Evolutionary conservation across 2,888 invertebrate genomes (phyloP).

Genomic region (Acleris holmiana): DNA sequence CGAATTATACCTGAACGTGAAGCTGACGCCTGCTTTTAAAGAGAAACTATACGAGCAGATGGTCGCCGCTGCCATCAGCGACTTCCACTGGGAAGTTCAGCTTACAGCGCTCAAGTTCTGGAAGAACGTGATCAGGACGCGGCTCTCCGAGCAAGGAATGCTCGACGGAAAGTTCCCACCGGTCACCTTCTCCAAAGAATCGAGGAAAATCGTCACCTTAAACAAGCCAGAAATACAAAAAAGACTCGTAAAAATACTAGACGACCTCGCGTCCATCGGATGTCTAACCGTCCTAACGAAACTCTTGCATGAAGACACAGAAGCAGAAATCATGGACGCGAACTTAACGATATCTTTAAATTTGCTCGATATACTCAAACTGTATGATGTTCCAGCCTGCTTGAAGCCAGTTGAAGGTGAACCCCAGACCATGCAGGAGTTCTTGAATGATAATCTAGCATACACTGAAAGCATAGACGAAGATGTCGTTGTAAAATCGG

Average conservation of each 20-base stretch:
- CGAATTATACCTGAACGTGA: conserved; percentile 87
- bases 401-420: conserved; percentile 57
- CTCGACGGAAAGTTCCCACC: conserved; percentile 91
- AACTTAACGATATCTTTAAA: conserved; percentile 83
- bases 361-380: conserved; percentile 80
- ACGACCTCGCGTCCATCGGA: conserved; percentile 87
- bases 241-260: conserved; percentile 86
- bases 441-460: conserved; percentile 54
- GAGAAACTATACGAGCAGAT: conserved; percentile 86
- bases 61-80: conserved; percentile 86
- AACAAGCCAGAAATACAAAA: conserved; percentile 87
- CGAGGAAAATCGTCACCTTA: conserved; percentile 90
- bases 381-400: conserved; percentile 78
- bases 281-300: conserved; percentile 88
- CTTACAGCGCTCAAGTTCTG: conserved; percentile 89
- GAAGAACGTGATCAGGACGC: conserved; percentile 86
- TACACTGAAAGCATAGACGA: conserved; percentile 47
- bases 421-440: conserved; percentile 54
- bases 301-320: conserved; percentile 87
- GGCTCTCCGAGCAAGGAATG: conserved; percentile 91
- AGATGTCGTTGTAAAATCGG: conserved; percentile 39
- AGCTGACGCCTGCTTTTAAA: conserved; percentile 81
- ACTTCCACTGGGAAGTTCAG: conserved; percentile 94
- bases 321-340: conserved; percentile 88
- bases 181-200: conserved; percentile 91